A percentile compares a stretch with the other conserved stretches of the same genome.
Conservation (phyloP, 2,113 vertebrate species). For the Antechinus stuartii region DNA sequence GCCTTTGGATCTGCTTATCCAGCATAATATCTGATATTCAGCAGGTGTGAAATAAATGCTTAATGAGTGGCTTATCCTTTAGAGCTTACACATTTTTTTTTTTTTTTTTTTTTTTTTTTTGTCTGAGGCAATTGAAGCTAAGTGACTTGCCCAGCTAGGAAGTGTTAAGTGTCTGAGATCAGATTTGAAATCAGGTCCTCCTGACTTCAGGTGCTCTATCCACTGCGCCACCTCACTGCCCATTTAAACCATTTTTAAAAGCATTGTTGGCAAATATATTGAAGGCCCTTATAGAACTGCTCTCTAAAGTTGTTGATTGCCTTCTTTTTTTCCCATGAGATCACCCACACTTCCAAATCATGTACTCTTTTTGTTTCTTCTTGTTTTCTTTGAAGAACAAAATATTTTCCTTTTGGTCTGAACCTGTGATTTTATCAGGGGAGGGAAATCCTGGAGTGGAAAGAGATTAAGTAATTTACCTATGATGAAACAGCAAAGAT, state of each 20-base stretch:
- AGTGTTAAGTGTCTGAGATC: too few relatives aligned
- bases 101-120: too few relatives aligned
- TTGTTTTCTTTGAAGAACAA: neutral
- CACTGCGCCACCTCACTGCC: too few relatives aligned
- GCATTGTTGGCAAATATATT: neutral
- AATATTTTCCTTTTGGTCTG: neutral
- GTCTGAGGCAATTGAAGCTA: too few relatives aligned
- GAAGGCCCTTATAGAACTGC: neutral
- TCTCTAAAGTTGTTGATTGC: conserved; percentile 1
- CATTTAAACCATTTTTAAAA: neutral
- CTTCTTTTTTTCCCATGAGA: neutral
- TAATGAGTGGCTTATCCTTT: neutral
- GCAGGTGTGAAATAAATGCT: neutral
- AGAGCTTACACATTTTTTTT: too few relatives aligned
- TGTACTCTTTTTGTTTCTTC: neutral
- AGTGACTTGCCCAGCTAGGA: too few relatives aligned
- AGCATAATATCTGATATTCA: neutral
- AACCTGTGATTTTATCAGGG: neutral
- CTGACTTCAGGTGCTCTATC: too few relatives aligned
- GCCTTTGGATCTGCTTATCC: neutral
- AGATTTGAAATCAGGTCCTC: too few relatives aligned
- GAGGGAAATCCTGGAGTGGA: neutral
- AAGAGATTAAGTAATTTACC: neutral
- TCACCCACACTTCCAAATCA: neutral
- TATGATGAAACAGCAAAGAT: neutral